Evolutionary conservation across 2,797 vertebrate genomes (phyloP), one percentile per base, ranked within the genome.

Genomic region (Chaenodraco wilsoni): DNA sequence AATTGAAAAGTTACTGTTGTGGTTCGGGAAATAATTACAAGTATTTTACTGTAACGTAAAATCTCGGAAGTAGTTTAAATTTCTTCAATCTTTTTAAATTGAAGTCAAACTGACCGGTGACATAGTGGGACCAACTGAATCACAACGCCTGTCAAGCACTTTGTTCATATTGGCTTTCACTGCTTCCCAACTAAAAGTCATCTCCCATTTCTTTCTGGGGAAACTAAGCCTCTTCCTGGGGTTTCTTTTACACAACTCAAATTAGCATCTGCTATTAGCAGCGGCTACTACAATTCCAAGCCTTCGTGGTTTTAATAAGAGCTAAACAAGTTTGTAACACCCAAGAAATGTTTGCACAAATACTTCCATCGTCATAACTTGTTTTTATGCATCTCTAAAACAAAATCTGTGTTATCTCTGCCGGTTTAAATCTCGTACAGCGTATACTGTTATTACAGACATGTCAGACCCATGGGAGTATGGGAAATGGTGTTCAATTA

Each of bases 51-150:
- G 43, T 49, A 23, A 63, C 19, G 3, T 31, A 48, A 7, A 65
- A 31, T 46, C 17, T 27, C 12, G 13, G 3, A 48, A 31, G 56
- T 44, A 11, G 9, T 64, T 31, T 3, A 23, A 62, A 57, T 41
- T 44, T 4, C 57, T 33, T 52, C 12, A 8, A 9, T 15, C 27
- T 17, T 8, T 37, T 19, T 14, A 23, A n/a, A 65, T 41, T 23
- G 19, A 37, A 27, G 4, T 5, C 27, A 27, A 27, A 27, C 27
- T 17, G 6, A 73, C 13, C 13, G 37, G 31, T 46, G 56, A 57
- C 44, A 45, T 51, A 50, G 44, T 51, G 50, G 72, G 77, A 87
- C 72, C 71, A 84, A 69, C 50, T 52, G 49, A 10, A 40, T 60
- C 46, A 8, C 0, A 6, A 33, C 7, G 3, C 10, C 52, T 48